phyloP scores from a whole-genome alignment of 2,113 vertebrate genomes.

The Dicrurus megarhynchus region DNA sequence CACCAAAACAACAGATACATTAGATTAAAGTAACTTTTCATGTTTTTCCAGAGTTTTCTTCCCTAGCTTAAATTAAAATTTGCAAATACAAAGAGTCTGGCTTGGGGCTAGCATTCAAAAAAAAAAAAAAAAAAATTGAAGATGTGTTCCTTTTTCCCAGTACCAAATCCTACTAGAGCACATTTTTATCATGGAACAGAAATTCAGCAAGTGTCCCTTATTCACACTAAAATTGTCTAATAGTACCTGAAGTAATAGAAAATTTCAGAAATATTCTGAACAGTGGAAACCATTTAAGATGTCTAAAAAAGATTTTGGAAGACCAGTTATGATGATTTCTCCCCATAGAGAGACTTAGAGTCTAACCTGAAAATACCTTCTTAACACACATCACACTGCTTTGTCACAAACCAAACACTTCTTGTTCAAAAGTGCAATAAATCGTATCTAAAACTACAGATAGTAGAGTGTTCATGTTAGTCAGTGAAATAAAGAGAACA shows the following conservation, averaged over 20 bases:
- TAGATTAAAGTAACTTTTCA: slow-evolving; percentile 12
- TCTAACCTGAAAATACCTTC: not conserved
- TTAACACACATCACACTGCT: not conserved
- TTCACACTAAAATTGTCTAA: not conserved
- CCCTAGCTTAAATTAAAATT: slow-evolving; percentile 17
- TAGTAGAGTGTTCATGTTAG: not conserved
- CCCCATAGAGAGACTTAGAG: not conserved
- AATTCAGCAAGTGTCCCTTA: not conserved
- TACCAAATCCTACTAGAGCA: not conserved
- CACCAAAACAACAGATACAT: not conserved
- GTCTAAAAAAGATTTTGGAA: not conserved
- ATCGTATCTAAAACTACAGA: not conserved
- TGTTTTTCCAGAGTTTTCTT: not conserved
- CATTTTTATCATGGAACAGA: not conserved
- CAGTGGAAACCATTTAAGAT: not conserved
- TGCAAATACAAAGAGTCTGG: not conserved
- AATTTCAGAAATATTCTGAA: not conserved
- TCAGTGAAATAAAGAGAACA: not conserved
- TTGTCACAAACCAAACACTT: not conserved
- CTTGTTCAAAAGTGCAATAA: not conserved
- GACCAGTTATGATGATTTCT: not conserved
- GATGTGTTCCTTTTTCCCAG: not conserved
- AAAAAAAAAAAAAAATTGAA: not conserved
- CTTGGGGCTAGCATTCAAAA: not conserved
- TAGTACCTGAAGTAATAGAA: not conserved